A percentile compares a stretch with the other conserved stretches of the same genome.
Evolutionary conservation across 1,140 invertebrate species (phyloP).

Genomic region (Papilio polyxenes): DNA sequence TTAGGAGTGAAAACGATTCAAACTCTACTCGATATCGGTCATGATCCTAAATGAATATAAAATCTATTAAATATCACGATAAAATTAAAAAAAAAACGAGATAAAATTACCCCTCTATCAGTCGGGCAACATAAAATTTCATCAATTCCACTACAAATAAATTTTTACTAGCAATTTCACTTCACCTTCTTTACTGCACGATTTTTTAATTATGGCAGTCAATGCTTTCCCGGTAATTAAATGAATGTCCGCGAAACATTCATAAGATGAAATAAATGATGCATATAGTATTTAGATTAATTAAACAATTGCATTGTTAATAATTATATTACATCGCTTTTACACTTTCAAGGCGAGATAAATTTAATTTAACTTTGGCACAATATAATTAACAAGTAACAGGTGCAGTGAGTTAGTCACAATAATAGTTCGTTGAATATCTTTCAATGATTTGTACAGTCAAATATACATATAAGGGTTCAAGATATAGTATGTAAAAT

Average conservation of each 20-base stretch:
- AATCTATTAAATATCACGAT: too few relatives aligned
- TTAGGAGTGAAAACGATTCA: too few relatives aligned
- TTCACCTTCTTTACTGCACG: not conserved
- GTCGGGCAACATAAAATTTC: not conserved
- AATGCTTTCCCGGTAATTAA: constrained; percentile 1
- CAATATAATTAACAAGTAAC: not conserved
- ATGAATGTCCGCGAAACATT: not conserved
- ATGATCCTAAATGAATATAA: too few relatives aligned
- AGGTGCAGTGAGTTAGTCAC: not conserved
- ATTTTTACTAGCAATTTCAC: not conserved
- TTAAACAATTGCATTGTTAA: not conserved
- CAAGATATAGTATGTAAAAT: too few relatives aligned
- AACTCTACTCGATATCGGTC: too few relatives aligned
- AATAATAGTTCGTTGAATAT: not conserved
- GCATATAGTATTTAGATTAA: not conserved
- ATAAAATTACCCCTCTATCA: not conserved
- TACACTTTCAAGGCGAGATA: not conserved
- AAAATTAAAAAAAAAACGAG: too few relatives aligned
- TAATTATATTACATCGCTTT: not conserved
- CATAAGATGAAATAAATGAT: not conserved
- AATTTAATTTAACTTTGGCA: not conserved
- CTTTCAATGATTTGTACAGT: not conserved
- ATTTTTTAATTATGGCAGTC: not conserved
- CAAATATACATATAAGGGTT: not conserved
- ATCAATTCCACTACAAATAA: not conserved